Evolutionary conservation across 1,140 invertebrate species (phyloP).

Genomic region (Pteromalus puparum): DNA sequence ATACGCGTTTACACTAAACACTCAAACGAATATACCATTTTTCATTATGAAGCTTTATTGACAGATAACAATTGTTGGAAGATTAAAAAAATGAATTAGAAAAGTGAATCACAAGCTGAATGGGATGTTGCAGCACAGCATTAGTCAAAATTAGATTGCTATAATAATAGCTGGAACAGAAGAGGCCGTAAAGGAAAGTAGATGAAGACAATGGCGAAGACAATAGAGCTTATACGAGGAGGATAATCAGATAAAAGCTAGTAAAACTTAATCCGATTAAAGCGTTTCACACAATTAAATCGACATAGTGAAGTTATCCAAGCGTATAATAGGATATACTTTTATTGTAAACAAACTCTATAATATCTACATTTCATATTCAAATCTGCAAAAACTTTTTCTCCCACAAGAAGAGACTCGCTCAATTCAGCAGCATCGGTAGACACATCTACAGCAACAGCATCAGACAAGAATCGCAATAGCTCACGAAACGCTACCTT

Average conservation of each 20-base stretch:
- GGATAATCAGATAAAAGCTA: constrained; percentile 45
- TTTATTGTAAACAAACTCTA: too few species aligned
- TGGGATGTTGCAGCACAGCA: constrained; percentile 20
- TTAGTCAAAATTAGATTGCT: constrained; percentile 32
- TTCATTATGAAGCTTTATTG: not conserved
- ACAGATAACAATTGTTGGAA: not conserved
- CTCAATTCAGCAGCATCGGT: too few species aligned
- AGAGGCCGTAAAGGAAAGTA: constrained; percentile 33
- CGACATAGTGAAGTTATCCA: constrained; percentile 34
- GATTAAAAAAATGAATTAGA: not conserved
- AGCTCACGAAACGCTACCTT: too few species aligned
- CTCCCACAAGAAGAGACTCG: too few species aligned
- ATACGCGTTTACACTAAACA: not conserved
- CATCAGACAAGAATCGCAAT: too few species aligned
- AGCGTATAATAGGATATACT: not conserved
- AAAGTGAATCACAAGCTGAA: not conserved
- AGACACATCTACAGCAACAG: too few species aligned
- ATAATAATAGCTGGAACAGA: constrained; percentile 32
- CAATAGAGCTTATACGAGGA: constrained; percentile 36
- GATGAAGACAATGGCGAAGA: constrained; percentile 41
- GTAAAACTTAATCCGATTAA: constrained; percentile 50
- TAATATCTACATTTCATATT: too few species aligned
- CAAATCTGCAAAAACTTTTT: too few species aligned
- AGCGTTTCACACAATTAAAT: constrained; percentile 45
- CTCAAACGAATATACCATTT: not conserved